Evolutionary conservation across 2,113 vertebrate genomes (phyloP), one percentile per base, ranked within the genome.

Genomic region (Rhegmatorhina hoffmannsi): DNA sequence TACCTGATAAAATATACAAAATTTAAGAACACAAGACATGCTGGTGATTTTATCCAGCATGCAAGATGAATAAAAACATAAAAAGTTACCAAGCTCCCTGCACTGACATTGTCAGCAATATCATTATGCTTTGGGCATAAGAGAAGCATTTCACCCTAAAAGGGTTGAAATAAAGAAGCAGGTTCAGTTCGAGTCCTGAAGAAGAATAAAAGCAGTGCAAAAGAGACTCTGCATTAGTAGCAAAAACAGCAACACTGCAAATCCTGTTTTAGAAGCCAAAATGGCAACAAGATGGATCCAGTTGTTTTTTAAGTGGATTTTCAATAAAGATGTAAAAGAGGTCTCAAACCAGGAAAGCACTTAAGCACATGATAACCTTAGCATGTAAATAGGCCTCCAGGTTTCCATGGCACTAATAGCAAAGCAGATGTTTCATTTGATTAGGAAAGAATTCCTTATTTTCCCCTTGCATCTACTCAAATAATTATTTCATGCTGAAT

Each of bases 341-440:
- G 52, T n/a, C 55, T 81, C 55, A 75, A 31, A 38, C 33, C 33
- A 74, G 88, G 50, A 89, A 94, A 87, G 60, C 64, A 88, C 46
- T 66, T 76, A 18, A 62, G 26, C 78, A 85, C 0, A 0, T 73
- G 81, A 55, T 47, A 85, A 74, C 81, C 50, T 47, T 9, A 38
- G 67, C 63, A 62, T 16, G 38, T 47, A 79, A 92, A 91, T 0
- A 83, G 59, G 46, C 18, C 43, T 66, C 53, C 79, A 80, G 33
- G 78, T 87, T 95, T 95, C 93, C 75, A 91, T 47, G 58, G 89
- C 34, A 92, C 29, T 62, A 69, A 55, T 17, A 92, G 85, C 58
- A 92, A 76, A 87, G 53, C 62, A 6, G 31, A 38, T 11, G 9
- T 58, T 87, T 83, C 78, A 69, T 0, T 91, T 78, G 53, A 69